These are phyloP conservation scores for Cygnus olor DNA, from an alignment of 2,797 vertebrate species.

Conservation along the genomic window DNA sequence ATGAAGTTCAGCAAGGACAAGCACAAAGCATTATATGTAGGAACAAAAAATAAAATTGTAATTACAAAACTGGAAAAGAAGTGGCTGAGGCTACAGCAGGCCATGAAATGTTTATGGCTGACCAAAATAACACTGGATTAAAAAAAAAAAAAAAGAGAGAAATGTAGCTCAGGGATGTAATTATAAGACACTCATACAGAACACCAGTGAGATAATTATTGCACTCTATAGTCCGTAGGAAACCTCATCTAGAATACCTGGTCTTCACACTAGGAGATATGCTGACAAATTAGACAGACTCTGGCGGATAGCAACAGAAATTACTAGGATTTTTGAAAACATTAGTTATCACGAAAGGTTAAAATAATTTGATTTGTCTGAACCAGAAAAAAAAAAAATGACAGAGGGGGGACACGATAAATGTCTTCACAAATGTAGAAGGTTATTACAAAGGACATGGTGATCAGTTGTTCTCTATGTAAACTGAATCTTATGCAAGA, in stretches of 20 bases:
- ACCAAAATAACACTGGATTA: not conserved
- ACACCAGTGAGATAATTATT: slow-evolving; percentile 6
- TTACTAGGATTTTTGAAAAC: not conserved
- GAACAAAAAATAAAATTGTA: not conserved
- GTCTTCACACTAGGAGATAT: not conserved
- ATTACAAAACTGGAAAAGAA: not conserved
- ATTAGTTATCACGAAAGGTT: not conserved
- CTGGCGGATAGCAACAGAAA: slow-evolving; percentile 1
- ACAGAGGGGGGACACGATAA: not conserved
- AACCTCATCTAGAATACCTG: not conserved
- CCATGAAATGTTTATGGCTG: not conserved
- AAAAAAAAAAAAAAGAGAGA: not conserved
- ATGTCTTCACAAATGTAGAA: not conserved
- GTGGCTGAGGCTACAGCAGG: not conserved
- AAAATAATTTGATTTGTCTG: slow-evolving; percentile 19
- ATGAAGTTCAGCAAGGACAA: not conserved
- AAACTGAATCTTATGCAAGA: not conserved
- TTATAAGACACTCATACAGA: not conserved
- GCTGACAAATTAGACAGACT: not conserved
- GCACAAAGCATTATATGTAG: not conserved
- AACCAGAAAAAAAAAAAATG: not conserved
- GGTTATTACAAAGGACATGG: not conserved
- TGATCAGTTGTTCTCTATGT: not conserved
- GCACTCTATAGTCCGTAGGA: not conserved
- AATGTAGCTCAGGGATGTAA: not conserved